These are phyloP conservation scores for Tapirus indicus DNA, from an alignment of 2,797 vertebrate genomes.

Conservation along the genomic window DNA sequence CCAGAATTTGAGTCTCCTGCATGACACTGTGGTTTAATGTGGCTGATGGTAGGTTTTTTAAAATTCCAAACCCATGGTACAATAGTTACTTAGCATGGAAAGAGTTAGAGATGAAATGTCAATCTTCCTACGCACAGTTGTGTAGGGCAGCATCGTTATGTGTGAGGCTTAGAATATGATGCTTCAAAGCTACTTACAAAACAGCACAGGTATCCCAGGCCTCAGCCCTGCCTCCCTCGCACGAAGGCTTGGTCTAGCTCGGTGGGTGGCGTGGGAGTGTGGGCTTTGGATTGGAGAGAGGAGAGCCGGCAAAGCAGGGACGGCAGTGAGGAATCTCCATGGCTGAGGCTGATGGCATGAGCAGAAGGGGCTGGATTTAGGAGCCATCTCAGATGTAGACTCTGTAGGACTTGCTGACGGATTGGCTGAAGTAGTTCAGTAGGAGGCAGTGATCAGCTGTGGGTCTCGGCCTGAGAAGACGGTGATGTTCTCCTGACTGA, in stretches of 20 bases:
- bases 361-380: background rate
- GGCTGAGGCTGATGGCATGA: background rate
- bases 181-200: background rate
- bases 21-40: background rate
- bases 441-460: background rate
- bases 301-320: background rate
- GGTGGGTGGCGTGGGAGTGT: background rate
- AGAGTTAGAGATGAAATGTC: background rate
- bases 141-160: background rate
- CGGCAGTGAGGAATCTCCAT: background rate
- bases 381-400: background rate
- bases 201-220: background rate
- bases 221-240: background rate
- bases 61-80: background rate
- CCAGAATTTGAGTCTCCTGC: background rate
- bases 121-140: background rate
- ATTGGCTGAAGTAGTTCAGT: background rate
- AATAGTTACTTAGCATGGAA: background rate
- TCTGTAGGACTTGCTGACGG: rapidly evolving
- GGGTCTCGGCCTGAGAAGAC: background rate
- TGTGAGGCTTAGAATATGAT: background rate
- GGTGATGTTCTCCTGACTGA: background rate
- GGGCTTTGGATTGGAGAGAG: rapidly evolving
- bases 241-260: background rate
- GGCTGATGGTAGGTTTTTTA: background rate